Base-by-base conservation (phyloP, 2,797 vertebrate genomes). In the Acanthiza pusilla region DNA sequence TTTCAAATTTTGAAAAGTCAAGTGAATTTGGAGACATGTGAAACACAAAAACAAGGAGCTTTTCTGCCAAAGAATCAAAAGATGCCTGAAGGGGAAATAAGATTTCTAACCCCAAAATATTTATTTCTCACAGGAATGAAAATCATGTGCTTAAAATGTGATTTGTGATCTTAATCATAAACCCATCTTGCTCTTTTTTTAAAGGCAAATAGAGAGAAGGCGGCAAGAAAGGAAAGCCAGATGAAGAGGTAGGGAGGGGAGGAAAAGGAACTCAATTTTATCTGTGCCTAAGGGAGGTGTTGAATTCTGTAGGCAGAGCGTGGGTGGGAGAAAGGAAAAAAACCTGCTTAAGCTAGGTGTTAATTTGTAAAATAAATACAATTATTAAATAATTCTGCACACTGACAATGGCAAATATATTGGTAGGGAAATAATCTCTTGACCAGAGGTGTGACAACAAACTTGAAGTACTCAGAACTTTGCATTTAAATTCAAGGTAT, bases 231-330 rank as follows among this genome's bases (percentile, higher is more conserved):
- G 86, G 82, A 94, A 96, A 92, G 70, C 75, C 85, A 96, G 79
- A 91, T 51, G 63, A 95, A 96, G 96, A 97, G 97, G 96, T 97
- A 97, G 96, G 97, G 93, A 96, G 68, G 66, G 58, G 70, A 78
- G 71, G 76, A 93, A 89, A 94, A 88, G 79, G 68, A 85, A 79
- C 9, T 77, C 26, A 22, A 0, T 45, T 55, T 86, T 55, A 22
- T 48, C 61, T 47, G 18, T 89, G 67, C 85, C 29, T 36, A 34
- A 68, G 50, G 47, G 68, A 91, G 22, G 5, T n/a, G 16, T 30
- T 89, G 38, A 10, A 6, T 87, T 94, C 73, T 67, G 11, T 91
- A 87, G 53, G 55, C 90, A 45, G 22, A 83, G 27, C 18, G 4
- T 45, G 62, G 65, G 55, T 57, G 60, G 55, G 53, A 67, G 50